phyloP scores from a whole-genome alignment of 2,888 invertebrate species.

The Agrotis puta region DNA sequence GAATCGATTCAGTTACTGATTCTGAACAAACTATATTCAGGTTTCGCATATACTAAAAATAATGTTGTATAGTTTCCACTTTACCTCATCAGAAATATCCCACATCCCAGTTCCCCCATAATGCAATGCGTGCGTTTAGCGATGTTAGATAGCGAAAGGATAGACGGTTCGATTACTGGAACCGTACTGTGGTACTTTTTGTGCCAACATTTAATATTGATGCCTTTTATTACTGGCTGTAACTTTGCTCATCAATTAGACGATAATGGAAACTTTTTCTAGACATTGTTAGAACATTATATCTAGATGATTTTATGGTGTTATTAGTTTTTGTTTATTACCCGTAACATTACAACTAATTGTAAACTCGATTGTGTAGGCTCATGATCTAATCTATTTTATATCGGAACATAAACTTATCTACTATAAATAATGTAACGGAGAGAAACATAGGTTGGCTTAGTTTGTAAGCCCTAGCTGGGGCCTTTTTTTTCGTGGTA shows the following conservation, averaged over 20 bases:
- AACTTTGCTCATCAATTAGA: slow-evolving; percentile 52
- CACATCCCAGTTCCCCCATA: slow-evolving; percentile 45
- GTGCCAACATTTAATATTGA: slow-evolving; percentile 51
- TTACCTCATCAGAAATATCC: slow-evolving; percentile 19
- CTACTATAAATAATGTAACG: not conserved
- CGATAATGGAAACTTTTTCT: slow-evolving; percentile 25
- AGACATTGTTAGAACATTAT: slow-evolving; percentile 30
- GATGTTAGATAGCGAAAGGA: slow-evolving; percentile 60
- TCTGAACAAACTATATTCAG: too few species aligned
- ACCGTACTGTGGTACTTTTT: slow-evolving; percentile 48
- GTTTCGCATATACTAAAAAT: too few species aligned
- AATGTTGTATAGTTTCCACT: not conserved
- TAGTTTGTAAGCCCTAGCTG: too few species aligned
- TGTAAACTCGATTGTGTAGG: slow-evolving; percentile 19
- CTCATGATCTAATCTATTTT: not conserved
- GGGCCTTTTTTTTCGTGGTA: too few species aligned
- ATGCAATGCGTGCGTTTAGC: slow-evolving; percentile 51
- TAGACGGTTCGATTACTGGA: slow-evolving; percentile 60
- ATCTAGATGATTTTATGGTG: slow-evolving; percentile 28
- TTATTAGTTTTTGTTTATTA: slow-evolving; percentile 37
- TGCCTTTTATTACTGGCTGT: slow-evolving; percentile 48
- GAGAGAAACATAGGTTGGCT: not conserved
- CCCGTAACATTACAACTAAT: slow-evolving; percentile 38
- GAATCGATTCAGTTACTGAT: too few species aligned
- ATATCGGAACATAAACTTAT: not conserved